A percentile compares a stretch with the other conserved stretches of the same genome.
Evolutionary conservation across 2,113 vertebrate genomes (phyloP).

Genomic region (Corythoichthys intestinalis): DNA sequence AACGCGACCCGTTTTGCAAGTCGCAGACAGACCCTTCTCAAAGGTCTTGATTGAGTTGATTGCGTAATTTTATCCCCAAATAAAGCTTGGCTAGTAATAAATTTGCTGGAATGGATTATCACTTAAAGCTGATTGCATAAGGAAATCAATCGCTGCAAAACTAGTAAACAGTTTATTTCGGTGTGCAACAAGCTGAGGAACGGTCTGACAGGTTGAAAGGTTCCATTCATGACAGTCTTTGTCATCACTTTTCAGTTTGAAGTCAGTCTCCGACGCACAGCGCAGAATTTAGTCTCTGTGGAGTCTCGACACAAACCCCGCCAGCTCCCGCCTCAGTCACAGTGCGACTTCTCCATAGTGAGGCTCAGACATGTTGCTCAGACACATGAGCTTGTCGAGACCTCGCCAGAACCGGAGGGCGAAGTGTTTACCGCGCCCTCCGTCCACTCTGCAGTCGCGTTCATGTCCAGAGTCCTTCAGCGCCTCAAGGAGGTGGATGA

Average conservation of each 20-base stretch:
- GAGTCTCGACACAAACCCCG: constrained; percentile 61
- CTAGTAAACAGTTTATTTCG: no score
- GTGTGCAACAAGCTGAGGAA: background rate
- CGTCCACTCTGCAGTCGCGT: constrained; percentile 77
- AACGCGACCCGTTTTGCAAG: no score
- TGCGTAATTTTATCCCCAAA: constrained; percentile 20
- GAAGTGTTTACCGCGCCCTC: constrained; percentile 56
- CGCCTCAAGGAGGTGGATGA: constrained; percentile 92
- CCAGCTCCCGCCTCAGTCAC: constrained; percentile 61
- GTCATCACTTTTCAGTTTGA: constrained; percentile 77
- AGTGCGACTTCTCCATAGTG: constrained; percentile 63
- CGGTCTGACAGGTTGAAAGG: background rate
- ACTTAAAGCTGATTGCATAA: constrained; percentile 9
- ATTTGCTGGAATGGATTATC: constrained; percentile 12
- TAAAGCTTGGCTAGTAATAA: background rate
- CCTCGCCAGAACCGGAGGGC: constrained; percentile 18
- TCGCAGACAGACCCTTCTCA: no score
- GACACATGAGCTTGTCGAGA: constrained; percentile 24
- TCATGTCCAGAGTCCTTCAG: constrained; percentile 84
- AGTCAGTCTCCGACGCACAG: constrained; percentile 70
- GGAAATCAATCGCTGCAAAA: constrained; percentile 3
- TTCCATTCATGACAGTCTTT: constrained; percentile 36
- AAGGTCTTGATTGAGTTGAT: constrained; percentile 5
- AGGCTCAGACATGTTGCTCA: constrained; percentile 59
- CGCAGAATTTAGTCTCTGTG: constrained; percentile 67